phyloP scores from a whole-genome alignment of 2,888 invertebrate species.

The Hemithea aestivaria region DNA sequence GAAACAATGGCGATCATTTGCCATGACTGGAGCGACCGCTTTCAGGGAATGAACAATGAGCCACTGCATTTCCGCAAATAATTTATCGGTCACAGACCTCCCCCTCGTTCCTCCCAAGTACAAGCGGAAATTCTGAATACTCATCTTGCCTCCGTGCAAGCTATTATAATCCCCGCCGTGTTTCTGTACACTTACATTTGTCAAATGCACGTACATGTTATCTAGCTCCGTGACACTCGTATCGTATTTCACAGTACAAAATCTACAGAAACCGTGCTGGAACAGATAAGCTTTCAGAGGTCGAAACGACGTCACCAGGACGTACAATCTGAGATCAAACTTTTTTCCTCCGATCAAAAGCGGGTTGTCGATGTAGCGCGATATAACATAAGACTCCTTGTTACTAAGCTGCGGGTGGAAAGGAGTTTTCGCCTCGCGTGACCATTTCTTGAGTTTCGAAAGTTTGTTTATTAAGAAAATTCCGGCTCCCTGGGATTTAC shows the following conservation, averaged over 20 bases:
- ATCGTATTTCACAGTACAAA: slow-evolving; percentile 97
- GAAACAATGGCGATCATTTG: slow-evolving; percentile 95
- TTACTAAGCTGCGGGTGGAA: slow-evolving; percentile 88
- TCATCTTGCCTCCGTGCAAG: slow-evolving; percentile 97
- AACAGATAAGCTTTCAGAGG: slow-evolving; percentile 96
- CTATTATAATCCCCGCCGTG: slow-evolving; percentile 97
- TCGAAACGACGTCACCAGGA: slow-evolving; percentile 94
- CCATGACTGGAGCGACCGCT: slow-evolving; percentile 96
- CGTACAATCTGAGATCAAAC: slow-evolving; percentile 95
- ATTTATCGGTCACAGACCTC: slow-evolving; percentile 90
- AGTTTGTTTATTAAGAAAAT: slow-evolving; percentile 97
- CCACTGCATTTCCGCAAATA: slow-evolving; percentile 95
- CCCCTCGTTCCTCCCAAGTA: slow-evolving; percentile 96
- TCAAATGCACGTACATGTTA: slow-evolving; percentile 97
- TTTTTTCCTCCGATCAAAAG: slow-evolving; percentile 97
- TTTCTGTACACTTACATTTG: slow-evolving; percentile 98
- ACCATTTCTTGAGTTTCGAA: slow-evolving; percentile 95
- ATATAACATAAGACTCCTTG: slow-evolving; percentile 97
- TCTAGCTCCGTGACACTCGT: slow-evolving; percentile 92
- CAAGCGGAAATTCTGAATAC: slow-evolving; percentile 92
- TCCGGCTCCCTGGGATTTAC: slow-evolving; percentile 95
- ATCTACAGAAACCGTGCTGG: slow-evolving; percentile 95
- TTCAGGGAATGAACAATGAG: slow-evolving; percentile 95
- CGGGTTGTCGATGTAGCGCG: slow-evolving; percentile 97
- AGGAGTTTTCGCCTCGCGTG: slow-evolving; percentile 89